A percentile compares a stretch with the other conserved stretches of the same genome.
Evolutionary conservation across 1,140 invertebrate genomes (phyloP).

Genomic region (Caenorhabditis briggsae): DNA sequence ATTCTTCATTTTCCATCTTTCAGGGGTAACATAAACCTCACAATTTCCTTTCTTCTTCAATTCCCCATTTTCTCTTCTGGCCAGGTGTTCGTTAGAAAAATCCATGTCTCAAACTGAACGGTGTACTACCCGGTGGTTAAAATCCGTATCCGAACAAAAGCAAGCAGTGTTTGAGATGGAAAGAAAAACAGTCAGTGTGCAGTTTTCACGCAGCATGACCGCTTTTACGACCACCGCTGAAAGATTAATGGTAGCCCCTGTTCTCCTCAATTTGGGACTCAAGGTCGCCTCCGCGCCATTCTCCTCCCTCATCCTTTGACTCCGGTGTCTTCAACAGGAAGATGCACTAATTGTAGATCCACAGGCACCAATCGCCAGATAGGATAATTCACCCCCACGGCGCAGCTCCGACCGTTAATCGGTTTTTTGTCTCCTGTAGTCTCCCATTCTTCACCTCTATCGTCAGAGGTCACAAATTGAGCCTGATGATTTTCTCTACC

Average conservation of each 20-base stretch:
- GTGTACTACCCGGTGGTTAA: background rate
- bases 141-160: background rate
- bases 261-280: slow-evolving; percentile 52
- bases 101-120: background rate
- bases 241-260: slow-evolving; percentile 51
- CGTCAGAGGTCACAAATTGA: background rate
- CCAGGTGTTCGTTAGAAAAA: background rate
- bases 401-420: slow-evolving; percentile 1
- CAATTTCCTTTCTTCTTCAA: background rate
- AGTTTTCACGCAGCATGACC: slow-evolving; percentile 15
- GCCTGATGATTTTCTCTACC: background rate
- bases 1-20: background rate
- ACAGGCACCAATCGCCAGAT: slow-evolving; percentile 5
- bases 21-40: background rate
- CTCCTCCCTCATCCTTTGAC: background rate
- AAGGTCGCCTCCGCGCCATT: slow-evolving; percentile 14
- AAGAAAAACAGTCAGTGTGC: slow-evolving; percentile 39
- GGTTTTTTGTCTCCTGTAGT: slow-evolving; percentile 8
- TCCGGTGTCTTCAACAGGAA: background rate
- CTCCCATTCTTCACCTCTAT: background rate
- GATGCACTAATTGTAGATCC: slow-evolving; percentile 35
- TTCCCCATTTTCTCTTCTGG: background rate
- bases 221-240: slow-evolving; percentile 37
- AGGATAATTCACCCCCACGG: background rate
- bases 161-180: background rate